Conservation (phyloP, 2,797 vertebrate genomes). For the Neosilurus hyrtlii region DNA sequence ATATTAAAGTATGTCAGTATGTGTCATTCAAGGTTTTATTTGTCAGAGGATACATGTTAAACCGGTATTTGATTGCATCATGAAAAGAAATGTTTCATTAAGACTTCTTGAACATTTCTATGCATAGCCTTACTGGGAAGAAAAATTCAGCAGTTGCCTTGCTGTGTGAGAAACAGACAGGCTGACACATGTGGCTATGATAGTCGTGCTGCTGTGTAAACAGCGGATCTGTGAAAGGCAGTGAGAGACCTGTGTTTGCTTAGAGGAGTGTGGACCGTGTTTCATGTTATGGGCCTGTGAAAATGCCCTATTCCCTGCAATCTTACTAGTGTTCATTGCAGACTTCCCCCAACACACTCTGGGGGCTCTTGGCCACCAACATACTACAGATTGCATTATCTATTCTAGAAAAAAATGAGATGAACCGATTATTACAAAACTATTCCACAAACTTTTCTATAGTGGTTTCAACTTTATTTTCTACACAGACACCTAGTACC, state of each 20-base stretch:
- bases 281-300: slow-evolving; percentile 68
- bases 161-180: slow-evolving; percentile 11
- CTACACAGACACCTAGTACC: background rate
- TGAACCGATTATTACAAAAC: background rate
- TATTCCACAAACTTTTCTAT: background rate
- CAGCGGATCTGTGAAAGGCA: slow-evolving; percentile 24
- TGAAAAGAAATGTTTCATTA: background rate
- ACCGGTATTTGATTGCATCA: background rate
- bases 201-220: slow-evolving; percentile 27
- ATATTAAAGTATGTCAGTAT: background rate
- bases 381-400: background rate
- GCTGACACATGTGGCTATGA: background rate
- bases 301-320: slow-evolving; percentile 64
- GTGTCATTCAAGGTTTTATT: background rate
- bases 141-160: background rate
- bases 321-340: slow-evolving; percentile 60
- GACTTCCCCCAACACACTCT: slow-evolving; percentile 60
- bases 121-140: background rate
- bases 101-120: background rate
- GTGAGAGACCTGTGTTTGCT: slow-evolving; percentile 65
- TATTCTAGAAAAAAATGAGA: background rate
- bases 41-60: background rate
- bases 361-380: background rate
- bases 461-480: background rate
- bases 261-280: slow-evolving; percentile 62